phyloP scores from a whole-genome alignment of 2,113 vertebrate species.

The Mirounga angustirostris region DNA sequence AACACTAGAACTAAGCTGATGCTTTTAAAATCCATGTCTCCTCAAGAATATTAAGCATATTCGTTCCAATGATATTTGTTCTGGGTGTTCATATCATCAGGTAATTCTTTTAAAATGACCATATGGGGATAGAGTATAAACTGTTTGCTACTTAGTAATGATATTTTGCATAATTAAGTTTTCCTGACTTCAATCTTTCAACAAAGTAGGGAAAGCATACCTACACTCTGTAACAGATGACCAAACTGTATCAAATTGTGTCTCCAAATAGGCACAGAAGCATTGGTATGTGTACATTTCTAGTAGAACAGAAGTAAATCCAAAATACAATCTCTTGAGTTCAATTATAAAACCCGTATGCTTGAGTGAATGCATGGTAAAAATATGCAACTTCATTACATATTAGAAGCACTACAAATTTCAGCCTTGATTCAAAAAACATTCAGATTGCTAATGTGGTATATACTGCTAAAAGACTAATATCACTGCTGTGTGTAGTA shows the following conservation, averaged over 20 bases:
- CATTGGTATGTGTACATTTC: constrained; percentile 65
- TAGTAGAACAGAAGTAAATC: constrained; percentile 68
- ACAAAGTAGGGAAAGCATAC: not conserved
- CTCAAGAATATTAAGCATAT: constrained; percentile 53
- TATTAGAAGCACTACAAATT: constrained; percentile 60
- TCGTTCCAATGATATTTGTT: constrained; percentile 16
- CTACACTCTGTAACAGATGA: constrained; percentile 39
- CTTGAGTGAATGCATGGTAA: constrained; percentile 59
- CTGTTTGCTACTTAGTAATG: not conserved
- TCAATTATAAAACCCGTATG: constrained; percentile 69
- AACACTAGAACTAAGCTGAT: constrained; percentile 25
- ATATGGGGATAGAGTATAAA: not conserved
- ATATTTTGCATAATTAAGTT: constrained; percentile 69
- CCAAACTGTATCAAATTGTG: constrained; percentile 54
- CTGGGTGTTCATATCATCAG: not conserved
- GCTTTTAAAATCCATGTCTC: not conserved
- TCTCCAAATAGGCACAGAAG: constrained; percentile 18
- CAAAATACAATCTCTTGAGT: constrained; percentile 62
- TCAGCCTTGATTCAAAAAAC: constrained; percentile 71
- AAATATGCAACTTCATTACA: constrained; percentile 68
- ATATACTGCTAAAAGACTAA: constrained; percentile 2
- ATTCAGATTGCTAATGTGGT: not conserved
- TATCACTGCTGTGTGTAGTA: constrained; percentile 24
- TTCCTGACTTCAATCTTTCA: constrained; percentile 56
- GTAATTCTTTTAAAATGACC: constrained; percentile 66